Conservation (phyloP, 2,113 vertebrate genomes). For the Apodemus speciosus region DNA sequence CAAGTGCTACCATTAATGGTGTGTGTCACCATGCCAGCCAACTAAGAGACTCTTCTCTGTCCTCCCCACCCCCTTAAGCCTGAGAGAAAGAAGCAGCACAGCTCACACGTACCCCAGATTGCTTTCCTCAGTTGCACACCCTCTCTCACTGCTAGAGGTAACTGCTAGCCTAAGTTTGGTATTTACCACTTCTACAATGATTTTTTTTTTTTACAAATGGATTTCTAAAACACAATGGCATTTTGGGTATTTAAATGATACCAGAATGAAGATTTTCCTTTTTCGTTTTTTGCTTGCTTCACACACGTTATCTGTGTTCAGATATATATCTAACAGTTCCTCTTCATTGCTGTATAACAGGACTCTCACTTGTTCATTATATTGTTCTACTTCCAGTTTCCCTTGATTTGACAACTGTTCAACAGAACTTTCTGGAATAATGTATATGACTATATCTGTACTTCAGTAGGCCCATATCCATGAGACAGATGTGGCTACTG, state of each 20-base stretch:
- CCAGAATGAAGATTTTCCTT: not conserved
- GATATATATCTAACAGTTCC: not conserved
- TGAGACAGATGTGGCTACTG: not conserved
- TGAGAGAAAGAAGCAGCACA: not conserved
- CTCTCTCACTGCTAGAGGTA: not conserved
- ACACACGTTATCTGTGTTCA: not conserved
- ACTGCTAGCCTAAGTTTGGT: not conserved
- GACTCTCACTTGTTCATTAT: not conserved
- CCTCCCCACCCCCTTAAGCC: no score
- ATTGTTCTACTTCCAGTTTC: not conserved
- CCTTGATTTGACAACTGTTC: not conserved
- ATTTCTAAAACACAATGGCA: not conserved
- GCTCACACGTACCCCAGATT: not conserved
- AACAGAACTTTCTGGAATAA: not conserved
- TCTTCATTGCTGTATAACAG: not conserved
- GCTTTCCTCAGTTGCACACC: not conserved
- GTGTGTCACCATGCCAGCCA: not conserved
- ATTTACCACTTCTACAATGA: not conserved
- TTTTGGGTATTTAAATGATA: not conserved
- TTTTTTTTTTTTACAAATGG: not conserved
- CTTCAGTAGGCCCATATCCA: not conserved
- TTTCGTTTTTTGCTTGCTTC: not conserved
- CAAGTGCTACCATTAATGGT: not conserved
- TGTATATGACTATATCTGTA: not conserved
- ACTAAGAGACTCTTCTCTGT: not conserved